A percentile compares a stretch with the other conserved stretches of the same genome.
These are phyloP conservation scores for Aphrophora alni DNA, from an alignment of 2,888 invertebrate genomes.

Conservation along the genomic window DNA sequence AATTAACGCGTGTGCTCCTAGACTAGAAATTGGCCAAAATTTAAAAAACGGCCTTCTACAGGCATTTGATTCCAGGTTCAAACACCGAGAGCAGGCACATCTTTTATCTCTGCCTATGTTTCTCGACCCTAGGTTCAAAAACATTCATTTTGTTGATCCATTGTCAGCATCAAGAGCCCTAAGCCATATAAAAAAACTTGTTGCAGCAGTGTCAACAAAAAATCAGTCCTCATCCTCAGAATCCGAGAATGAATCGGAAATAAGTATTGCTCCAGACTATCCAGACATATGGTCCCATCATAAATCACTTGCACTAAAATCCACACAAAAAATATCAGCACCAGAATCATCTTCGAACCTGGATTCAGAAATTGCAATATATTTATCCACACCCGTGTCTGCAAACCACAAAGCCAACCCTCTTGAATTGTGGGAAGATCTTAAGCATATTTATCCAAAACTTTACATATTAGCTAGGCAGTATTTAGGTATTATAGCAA, in stretches of 20 bases:
- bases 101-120: neutral
- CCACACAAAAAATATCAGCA: neutral
- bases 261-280: too few relatives aligned
- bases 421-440: constrained; percentile 41
- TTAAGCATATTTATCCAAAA: constrained; percentile 36
- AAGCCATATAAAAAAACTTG: neutral
- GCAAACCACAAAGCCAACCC: constrained; percentile 30
- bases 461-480: constrained; percentile 34
- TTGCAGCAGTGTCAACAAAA: neutral
- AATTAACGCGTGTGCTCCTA: neutral
- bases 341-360: neutral
- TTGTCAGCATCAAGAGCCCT: neutral
- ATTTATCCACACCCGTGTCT: constrained; percentile 30
- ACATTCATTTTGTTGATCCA: constrained; percentile 29
- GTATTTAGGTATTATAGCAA: constrained; percentile 30
- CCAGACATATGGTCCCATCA: constrained; percentile 16
- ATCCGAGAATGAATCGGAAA: neutral
- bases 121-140: constrained; percentile 25
- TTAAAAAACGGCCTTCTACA: neutral
- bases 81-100: neutral
- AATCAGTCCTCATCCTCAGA: neutral
- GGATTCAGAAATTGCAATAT: constrained; percentile 20
- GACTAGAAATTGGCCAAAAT: neutral
- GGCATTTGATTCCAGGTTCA: constrained; percentile 18
- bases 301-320: neutral